Base-by-base conservation (phyloP, 2,888 invertebrate species). In the Scotopteryx bipunctaria region DNA sequence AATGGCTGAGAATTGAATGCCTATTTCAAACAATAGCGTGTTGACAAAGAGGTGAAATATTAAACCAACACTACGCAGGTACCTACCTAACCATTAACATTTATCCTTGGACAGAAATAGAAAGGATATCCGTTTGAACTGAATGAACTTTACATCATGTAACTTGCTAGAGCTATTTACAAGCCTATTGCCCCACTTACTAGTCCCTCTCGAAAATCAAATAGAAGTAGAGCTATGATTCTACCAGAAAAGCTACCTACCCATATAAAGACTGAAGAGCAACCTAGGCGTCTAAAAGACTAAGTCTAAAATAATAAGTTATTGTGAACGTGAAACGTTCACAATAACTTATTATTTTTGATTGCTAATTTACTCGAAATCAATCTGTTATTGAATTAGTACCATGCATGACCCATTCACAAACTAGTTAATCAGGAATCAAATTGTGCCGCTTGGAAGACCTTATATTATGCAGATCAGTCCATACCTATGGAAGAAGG, bases 91-190 rank as follows among this genome's bases (percentile, higher is more conserved):
- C 70, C 73, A 69, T 74, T 83, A 78, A 69, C 79, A 78, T 83
- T 77, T 84, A 83, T 83, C 87, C 87, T 86, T 87, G 86, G 76
- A 74, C 81, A 73, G 63, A 82, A 82, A 81, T 85, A 79, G 86
- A 86, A 87, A 86, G 87, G 87, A 88, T 85, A 87, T 89, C 88
- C 88, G 86, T 78, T 83, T 80, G 73, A 75, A 81, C 75, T 76
- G 71, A 69, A 68, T 73, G 71, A 72, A 70, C 69, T 69, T 69
- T 51, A 59, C 55, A 63, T 63, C 52, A 58, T 51, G 41, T 48
- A 17, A 27, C 19, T 29, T 11, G 33, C 21, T 27, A 21, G 25
- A 25, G 27, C 35, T 11, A 25, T 43, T 23, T 9, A 33, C 35
- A 44, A 23, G 43, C 35, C 33, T 44, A 44, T 44, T 35, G 43